Base-by-base conservation (phyloP, 2,797 vertebrate species). In the Syndactyla subalaris region DNA sequence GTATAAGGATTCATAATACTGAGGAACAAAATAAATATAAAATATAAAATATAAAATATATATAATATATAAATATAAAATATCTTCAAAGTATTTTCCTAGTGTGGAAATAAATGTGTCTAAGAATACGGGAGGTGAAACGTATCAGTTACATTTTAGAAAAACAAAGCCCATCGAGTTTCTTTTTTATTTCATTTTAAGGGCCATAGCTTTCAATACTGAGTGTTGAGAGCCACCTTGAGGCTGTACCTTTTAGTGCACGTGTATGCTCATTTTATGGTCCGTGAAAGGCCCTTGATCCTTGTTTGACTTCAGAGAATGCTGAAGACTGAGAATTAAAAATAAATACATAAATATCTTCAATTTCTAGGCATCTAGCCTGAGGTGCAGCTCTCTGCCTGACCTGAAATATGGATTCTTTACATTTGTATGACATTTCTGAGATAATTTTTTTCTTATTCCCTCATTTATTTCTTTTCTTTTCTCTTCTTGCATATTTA, bases 161-260 rank as follows among this genome's bases (percentile, higher is more conserved):
- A 45, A 94, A 86, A 63, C 38, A 71, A 89, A 75, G 13, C 51
- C 77, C 71, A 45, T 43, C 3, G 10, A 52, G 26, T 24, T 13
- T 55, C 17, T 59, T 39, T 49, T 48, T 51, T 30, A 30, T 46
- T 92, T 70, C 7, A 1, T 51, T 39, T 67, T 49, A 17, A 2
- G 41, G 3, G 12, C 36, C 72, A 1, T 46, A 4, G 48, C 66
- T 95, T 95, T 94, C 75, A 97, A 82, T 92, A 26, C 46, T 93
- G 90, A 66, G 92, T 51, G 38, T 93, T 88, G 97, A 97, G 97
- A 92, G 97, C 95, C 97, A 98, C 89, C 97, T 94, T 91, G 97
- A 98, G 97, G 96, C 89, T 43, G 0, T 89, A 12, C 34, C 94
- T 58, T 70, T 95, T 93, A 70, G 55, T 94, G 93, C 55, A 38